phyloP scores from a whole-genome alignment of 2,797 vertebrate genomes.

The Poecilia velifera region DNA sequence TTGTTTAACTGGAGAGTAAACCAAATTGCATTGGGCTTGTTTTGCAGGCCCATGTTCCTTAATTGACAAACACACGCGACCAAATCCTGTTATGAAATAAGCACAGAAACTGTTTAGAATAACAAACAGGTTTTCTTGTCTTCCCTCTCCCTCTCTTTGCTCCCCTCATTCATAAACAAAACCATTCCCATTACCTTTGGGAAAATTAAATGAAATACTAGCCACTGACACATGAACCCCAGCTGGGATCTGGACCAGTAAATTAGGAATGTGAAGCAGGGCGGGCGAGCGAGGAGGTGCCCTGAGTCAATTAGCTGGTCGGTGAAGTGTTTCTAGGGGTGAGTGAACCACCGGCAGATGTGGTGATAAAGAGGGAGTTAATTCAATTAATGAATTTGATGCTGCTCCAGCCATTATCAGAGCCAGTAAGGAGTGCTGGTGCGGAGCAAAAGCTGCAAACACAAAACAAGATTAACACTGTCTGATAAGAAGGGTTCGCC shows the following conservation, averaged over 20 bases:
- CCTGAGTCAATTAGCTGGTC: conserved; percentile 66
- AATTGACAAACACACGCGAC: conserved; percentile 60
- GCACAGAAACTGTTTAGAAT: conserved; percentile 38
- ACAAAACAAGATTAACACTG: conserved; percentile 74
- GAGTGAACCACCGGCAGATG: conserved; percentile 70
- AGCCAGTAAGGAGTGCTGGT: conserved; percentile 76
- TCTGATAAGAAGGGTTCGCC: conserved; percentile 68
- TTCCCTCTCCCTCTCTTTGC: conserved; percentile 3
- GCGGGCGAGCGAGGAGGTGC: conserved; percentile 21
- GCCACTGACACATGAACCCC: conserved; percentile 56
- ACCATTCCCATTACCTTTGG: conserved; percentile 44
- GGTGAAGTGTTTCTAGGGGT: conserved; percentile 60
- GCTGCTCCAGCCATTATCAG: conserved; percentile 77
- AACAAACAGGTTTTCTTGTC: conserved; percentile 1
- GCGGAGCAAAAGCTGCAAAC: conserved; percentile 70
- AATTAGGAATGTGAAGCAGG: conserved; percentile 57
- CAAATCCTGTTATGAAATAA: conserved; percentile 62
- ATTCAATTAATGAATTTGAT: conserved; percentile 82
- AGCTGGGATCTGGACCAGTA: conserved; percentile 42
- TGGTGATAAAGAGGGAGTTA: conserved; percentile 74
- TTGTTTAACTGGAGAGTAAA: conserved; percentile 39
- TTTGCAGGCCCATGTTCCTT: conserved; percentile 31
- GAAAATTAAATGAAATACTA: conserved; percentile 59
- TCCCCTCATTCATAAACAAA: conserved; percentile 33
- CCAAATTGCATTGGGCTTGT: conserved; percentile 49